Evolutionary conservation across 2,113 vertebrate species (phyloP).

Genomic region (Vombatus ursinus): DNA sequence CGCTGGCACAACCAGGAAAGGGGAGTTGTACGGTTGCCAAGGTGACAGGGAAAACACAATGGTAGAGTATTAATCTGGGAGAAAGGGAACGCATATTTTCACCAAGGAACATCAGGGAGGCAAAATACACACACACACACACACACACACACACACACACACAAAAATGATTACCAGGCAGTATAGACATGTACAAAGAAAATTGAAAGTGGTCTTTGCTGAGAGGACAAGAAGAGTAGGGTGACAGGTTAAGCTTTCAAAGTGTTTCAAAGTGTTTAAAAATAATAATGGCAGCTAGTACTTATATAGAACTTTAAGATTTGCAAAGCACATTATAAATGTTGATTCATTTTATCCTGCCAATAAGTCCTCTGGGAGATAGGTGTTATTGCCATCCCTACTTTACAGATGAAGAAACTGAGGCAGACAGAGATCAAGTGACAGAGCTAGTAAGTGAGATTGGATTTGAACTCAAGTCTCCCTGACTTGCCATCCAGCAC

Average conservation of each 20-base stretch:
- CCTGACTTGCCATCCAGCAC: neutral
- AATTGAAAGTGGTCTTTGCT: neutral
- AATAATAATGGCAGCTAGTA: neutral
- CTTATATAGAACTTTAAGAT: neutral
- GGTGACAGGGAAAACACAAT: neutral
- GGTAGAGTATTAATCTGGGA: neutral
- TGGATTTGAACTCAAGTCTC: neutral
- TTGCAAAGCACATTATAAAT: neutral
- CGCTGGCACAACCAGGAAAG: neutral
- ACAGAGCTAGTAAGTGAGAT: neutral
- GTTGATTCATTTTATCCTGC: neutral
- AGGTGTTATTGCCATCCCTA: neutral
- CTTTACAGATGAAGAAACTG: neutral
- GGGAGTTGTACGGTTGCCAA: neutral
- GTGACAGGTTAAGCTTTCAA: conserved; percentile 5
- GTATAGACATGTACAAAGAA: neutral
- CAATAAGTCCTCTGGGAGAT: neutral
- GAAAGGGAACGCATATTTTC: neutral
- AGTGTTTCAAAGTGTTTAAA: too few species aligned
- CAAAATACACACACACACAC: neutral
- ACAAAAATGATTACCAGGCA: neutral
- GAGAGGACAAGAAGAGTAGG: neutral
- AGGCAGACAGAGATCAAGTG: neutral
- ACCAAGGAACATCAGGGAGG: neutral
- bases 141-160: neutral